Conservation (phyloP, 2,113 vertebrate genomes). For the Macrotis lagotis region DNA sequence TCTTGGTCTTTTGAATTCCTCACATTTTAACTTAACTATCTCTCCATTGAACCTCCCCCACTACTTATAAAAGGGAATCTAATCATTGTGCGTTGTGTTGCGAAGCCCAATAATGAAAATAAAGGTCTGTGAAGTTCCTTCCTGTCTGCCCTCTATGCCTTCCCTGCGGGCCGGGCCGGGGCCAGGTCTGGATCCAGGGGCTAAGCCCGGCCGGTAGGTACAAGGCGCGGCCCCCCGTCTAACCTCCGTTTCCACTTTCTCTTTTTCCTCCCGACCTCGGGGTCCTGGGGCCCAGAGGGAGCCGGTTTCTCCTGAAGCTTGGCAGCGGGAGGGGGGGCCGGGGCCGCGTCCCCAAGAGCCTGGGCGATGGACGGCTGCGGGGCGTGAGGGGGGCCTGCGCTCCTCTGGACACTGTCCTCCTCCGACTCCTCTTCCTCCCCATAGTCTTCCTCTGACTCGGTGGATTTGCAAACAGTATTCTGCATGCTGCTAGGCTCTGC, state of each 20-base stretch:
- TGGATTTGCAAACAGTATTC: constrained; percentile 53
- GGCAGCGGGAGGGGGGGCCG: constrained; percentile 23
- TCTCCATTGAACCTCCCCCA: neutral
- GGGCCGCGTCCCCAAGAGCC: neutral
- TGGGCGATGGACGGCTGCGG: constrained; percentile 30
- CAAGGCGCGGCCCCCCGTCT: too few relatives aligned
- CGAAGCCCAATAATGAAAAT: neutral
- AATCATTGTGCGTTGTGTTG: neutral
- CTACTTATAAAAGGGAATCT: neutral
- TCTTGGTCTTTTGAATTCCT: neutral
- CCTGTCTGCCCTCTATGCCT: neutral
- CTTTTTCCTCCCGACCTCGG: constrained; percentile 70
- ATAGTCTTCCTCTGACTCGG: constrained; percentile 72
- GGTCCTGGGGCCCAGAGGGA: constrained; percentile 10
- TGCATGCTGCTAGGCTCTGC: constrained; percentile 73
- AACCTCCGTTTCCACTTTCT: constrained; percentile 78
- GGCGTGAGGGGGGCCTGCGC: neutral
- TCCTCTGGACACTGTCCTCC: constrained; percentile 33
- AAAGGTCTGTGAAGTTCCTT: neutral
- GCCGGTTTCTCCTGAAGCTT: constrained; percentile 55
- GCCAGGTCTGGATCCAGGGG: too few relatives aligned
- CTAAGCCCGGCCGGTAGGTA: neutral
- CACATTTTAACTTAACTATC: too few relatives aligned
- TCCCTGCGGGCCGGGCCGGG: too few relatives aligned
- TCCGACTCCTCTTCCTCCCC: constrained; percentile 76